phyloP scores from a whole-genome alignment of 2,888 invertebrate genomes.

The Trypoxylon attenuatum region DNA sequence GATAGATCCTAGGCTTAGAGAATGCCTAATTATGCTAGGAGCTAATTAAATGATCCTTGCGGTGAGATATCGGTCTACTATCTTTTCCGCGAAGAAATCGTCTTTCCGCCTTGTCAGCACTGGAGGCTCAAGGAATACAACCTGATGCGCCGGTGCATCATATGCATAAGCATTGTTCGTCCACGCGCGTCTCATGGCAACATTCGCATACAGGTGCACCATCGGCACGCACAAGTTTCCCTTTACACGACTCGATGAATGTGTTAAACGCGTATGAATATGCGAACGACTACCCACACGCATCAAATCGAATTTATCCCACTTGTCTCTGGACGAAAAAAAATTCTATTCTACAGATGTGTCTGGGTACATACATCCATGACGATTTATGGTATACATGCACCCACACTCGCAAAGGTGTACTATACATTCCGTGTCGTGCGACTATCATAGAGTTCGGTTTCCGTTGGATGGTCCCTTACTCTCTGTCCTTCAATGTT shows the following conservation, averaged over 20 bases:
- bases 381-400: too few species aligned
- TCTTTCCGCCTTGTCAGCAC: slow-evolving; percentile 23
- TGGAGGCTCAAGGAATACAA: slow-evolving; percentile 24
- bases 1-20: too few species aligned
- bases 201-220: slow-evolving; percentile 12
- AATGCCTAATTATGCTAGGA: slow-evolving; percentile 31
- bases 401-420: slow-evolving; percentile 1
- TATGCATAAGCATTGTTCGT: slow-evolving; percentile 19
- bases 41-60: slow-evolving; percentile 35
- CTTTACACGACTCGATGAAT: slow-evolving; percentile 3
- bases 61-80: slow-evolving; percentile 18
- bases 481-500: slow-evolving; percentile 22
- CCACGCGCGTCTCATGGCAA: neutral
- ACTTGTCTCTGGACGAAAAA: too few species aligned
- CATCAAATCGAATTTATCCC: too few species aligned
- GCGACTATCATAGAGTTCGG: slow-evolving; percentile 31
- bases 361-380: too few species aligned
- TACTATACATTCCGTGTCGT: slow-evolving; percentile 48
- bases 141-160: slow-evolving; percentile 5
- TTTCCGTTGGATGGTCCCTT: slow-evolving; percentile 54
- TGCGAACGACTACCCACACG: too few species aligned
- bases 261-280: slow-evolving; percentile 24
- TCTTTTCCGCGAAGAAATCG: slow-evolving; percentile 34
- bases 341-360: too few species aligned
- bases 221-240: slow-evolving; percentile 6